A percentile compares a stretch with the other conserved stretches of the same genome.
Evolutionary conservation across 2,113 vertebrate species (phyloP).

Genomic region (Odocoileus hemionus): DNA sequence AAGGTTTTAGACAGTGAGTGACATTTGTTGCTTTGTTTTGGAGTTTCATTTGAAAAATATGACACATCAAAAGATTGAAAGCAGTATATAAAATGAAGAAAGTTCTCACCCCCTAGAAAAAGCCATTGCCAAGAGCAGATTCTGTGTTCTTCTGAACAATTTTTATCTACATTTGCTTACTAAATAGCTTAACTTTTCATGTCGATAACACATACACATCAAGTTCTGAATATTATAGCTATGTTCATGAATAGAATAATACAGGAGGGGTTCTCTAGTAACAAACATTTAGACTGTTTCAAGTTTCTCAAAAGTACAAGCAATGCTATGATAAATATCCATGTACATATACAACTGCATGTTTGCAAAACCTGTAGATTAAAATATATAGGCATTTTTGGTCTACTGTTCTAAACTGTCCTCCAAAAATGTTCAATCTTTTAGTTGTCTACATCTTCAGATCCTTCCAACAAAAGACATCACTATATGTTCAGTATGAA

Average conservation of each 20-base stretch:
- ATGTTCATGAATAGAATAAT: not conserved
- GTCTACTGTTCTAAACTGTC: not conserved
- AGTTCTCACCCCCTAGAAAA: not conserved
- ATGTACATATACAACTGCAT: not conserved
- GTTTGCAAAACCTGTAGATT: not conserved
- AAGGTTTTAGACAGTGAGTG: not conserved
- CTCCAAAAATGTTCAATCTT: not conserved
- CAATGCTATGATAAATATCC: not conserved
- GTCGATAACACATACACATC: not conserved
- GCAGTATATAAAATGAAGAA: not conserved
- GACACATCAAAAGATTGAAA: not conserved
- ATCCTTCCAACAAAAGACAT: not conserved
- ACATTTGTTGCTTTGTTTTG: not conserved
- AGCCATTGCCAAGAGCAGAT: not conserved
- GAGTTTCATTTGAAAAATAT: not conserved
- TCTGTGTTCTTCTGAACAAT: not conserved
- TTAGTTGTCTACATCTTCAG: not conserved
- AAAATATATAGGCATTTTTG: not conserved
- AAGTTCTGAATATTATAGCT: not conserved
- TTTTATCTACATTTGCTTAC: not conserved
- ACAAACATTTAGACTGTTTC: not conserved
- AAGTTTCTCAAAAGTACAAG: constrained; percentile 13
- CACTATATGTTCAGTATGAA: not conserved
- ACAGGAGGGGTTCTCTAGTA: not conserved
- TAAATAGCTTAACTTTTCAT: not conserved